Evolutionary conservation across 1,140 invertebrate species (phyloP).

Genomic region (Lasaia peninsularis): DNA sequence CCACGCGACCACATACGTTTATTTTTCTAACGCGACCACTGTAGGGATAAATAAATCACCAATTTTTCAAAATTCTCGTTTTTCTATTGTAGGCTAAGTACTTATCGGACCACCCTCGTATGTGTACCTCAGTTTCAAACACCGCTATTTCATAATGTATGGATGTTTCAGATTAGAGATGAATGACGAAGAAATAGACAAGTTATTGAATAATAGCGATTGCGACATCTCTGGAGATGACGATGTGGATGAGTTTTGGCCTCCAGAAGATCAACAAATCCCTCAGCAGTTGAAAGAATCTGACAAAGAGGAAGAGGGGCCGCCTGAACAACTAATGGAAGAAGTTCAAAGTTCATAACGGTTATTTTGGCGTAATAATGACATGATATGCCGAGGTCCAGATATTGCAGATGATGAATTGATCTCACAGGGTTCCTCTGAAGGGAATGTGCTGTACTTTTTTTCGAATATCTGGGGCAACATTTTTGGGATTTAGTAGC

Average conservation of each 20-base stretch:
- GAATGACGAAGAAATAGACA: too few relatives aligned
- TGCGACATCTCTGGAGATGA: constrained; percentile 19
- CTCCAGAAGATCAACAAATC: constrained; percentile 14
- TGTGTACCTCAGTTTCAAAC: too few relatives aligned
- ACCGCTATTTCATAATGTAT: too few relatives aligned
- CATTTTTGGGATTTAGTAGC: constrained; percentile 20
- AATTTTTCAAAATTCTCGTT: too few relatives aligned
- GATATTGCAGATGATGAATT: constrained; percentile 13
- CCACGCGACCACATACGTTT: neutral
- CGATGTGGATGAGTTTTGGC: constrained; percentile 16
- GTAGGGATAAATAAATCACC: too few relatives aligned
- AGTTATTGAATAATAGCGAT: too few relatives aligned
- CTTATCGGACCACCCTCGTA: too few relatives aligned
- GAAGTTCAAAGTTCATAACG: constrained; percentile 6
- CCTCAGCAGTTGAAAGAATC: constrained; percentile 2
- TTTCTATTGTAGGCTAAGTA: too few relatives aligned
- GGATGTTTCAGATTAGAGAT: too few relatives aligned
- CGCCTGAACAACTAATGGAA: constrained; percentile 10
- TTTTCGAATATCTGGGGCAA: constrained; percentile 21
- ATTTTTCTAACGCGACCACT: neutral
- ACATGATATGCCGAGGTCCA: constrained; percentile 14
- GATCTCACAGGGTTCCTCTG: neutral
- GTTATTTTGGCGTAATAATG: constrained; percentile 16
- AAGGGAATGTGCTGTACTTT: neutral
- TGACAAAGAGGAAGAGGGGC: too few relatives aligned